Evolutionary conservation across 2,113 vertebrate species (phyloP).

Genomic region (Anseranas semipalmata): DNA sequence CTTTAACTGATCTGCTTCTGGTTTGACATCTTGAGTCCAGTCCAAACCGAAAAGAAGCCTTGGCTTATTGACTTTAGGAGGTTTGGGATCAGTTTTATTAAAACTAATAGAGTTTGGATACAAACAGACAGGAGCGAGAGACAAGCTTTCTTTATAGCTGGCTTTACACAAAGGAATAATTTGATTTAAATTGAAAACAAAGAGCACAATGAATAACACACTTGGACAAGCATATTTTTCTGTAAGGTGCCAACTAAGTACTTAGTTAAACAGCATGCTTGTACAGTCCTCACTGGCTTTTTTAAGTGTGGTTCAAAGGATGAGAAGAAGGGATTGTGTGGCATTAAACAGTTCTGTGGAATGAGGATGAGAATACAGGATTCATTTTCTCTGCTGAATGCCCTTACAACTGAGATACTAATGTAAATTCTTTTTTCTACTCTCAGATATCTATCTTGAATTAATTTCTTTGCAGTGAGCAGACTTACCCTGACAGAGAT

Average conservation of each 20-base stretch:
- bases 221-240: not conserved
- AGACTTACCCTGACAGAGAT: not conserved
- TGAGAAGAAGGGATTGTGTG: not conserved
- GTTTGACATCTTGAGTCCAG: not conserved
- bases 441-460: not conserved
- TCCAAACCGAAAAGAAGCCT: not conserved
- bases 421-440: not conserved
- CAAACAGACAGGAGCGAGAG: not conserved
- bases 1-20: not conserved
- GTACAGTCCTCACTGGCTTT: not conserved
- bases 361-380: not conserved
- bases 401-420: not conserved
- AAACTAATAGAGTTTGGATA: not conserved
- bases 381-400: not conserved
- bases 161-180: not conserved
- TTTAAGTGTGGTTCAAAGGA: not conserved
- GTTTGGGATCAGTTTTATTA: not conserved
- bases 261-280: not conserved
- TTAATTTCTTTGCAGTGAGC: not conserved
- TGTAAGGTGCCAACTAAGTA: not conserved
- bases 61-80: not conserved
- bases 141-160: not conserved
- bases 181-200: slow-evolving; percentile 7
- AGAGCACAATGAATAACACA: not conserved
- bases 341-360: not conserved